Evolutionary conservation across 2,888 invertebrate species (phyloP).

Genomic region (Hydriomena furcata): DNA sequence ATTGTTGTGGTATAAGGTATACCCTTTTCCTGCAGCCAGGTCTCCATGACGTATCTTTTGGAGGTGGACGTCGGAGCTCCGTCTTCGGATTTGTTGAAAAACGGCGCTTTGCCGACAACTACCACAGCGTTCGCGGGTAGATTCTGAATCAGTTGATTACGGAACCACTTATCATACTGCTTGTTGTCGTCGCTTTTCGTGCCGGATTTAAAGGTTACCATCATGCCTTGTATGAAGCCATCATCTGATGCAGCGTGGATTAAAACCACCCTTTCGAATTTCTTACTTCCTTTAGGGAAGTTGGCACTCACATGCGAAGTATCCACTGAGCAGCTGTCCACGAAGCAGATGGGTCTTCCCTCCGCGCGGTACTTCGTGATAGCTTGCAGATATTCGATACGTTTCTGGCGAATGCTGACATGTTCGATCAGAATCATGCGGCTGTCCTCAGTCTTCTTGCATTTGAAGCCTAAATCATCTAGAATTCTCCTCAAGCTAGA

Average conservation of each 20-base stretch:
- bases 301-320: not conserved
- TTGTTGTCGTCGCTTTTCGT: slow-evolving; percentile 14
- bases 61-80: slow-evolving; percentile 13
- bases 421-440: slow-evolving; percentile 12
- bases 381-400: slow-evolving; percentile 18
- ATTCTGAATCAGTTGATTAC: slow-evolving; percentile 9
- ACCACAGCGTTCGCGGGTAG: slow-evolving; percentile 11
- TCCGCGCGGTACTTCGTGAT: slow-evolving; percentile 6
- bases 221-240: not conserved
- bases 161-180: slow-evolving; percentile 16
- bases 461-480: slow-evolving; percentile 11
- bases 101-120: slow-evolving; percentile 8
- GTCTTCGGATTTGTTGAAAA: slow-evolving; percentile 13
- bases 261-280: slow-evolving; percentile 2
- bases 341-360: slow-evolving; percentile 10
- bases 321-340: slow-evolving; percentile 2
- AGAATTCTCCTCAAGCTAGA: slow-evolving; percentile 13
- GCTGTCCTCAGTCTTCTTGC: slow-evolving; percentile 14
- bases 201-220: slow-evolving; percentile 1
- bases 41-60: slow-evolving; percentile 16
- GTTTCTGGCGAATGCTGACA: slow-evolving; percentile 8
- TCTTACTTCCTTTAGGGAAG: not conserved
- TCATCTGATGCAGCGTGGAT: slow-evolving; percentile 5
- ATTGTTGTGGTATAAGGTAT: slow-evolving; percentile 14
- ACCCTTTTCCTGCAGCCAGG: slow-evolving; percentile 18